Evolutionary conservation across 1,140 invertebrate genomes (phyloP).

Genomic region (Scaptomyza montana): DNA sequence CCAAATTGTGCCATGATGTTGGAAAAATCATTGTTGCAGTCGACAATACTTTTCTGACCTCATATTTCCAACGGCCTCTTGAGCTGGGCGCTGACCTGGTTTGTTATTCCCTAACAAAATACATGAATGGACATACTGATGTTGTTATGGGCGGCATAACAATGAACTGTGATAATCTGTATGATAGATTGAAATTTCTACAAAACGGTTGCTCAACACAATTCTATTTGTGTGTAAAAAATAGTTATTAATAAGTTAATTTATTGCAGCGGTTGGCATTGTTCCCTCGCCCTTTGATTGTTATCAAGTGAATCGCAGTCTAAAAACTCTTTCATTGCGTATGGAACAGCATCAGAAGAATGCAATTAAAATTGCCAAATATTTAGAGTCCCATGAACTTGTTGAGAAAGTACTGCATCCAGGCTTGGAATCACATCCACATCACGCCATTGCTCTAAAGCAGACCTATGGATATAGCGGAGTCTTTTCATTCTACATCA

Average conservation of each 20-base stretch:
- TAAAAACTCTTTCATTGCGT: constrained; percentile 96
- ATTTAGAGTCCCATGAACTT: constrained; percentile 90
- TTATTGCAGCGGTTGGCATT: constrained; percentile 90
- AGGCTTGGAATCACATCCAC: constrained; percentile 95
- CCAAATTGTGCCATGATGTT: constrained; percentile 86
- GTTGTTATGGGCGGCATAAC: constrained; percentile 97
- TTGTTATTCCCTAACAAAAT: constrained; percentile 98
- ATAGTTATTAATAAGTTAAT: constrained; percentile 6
- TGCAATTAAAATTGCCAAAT: constrained; percentile 90
- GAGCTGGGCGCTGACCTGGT: constrained; percentile 96
- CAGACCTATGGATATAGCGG: constrained; percentile 96
- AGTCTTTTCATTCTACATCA: constrained; percentile 95
- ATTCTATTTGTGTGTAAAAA: constrained; percentile 25
- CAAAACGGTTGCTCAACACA: constrained; percentile 91
- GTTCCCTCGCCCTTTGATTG: constrained; percentile 99
- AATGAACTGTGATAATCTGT: constrained; percentile 89
- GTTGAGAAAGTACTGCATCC: constrained; percentile 95
- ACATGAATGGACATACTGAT: constrained; percentile 99
- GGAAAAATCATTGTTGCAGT: constrained; percentile 92
- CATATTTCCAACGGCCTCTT: constrained; percentile 97
- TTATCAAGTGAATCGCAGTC: constrained; percentile 95
- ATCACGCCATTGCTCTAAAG: constrained; percentile 91
- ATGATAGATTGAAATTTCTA: constrained; percentile 90
- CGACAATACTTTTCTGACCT: constrained; percentile 98
- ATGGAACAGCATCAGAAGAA: constrained; percentile 96